Conservation (phyloP, 2,888 invertebrate genomes). For the Hermaeophaga mercurialis region DNA sequence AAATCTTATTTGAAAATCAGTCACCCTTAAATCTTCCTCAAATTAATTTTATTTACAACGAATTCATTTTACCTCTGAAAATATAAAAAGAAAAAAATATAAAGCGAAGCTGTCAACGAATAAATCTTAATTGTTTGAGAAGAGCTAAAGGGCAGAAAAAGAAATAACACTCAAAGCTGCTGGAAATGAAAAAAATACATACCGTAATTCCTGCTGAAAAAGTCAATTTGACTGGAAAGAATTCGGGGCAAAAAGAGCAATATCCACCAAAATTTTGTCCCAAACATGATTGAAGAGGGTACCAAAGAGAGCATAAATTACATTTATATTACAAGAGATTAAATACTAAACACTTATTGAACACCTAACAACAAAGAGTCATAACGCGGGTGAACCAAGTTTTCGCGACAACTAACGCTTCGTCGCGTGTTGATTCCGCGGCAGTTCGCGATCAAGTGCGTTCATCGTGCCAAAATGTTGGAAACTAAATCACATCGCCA, state of each 20-base stretch:
- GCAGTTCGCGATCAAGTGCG: slow-evolving; percentile 41
- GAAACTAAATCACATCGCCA: slow-evolving; percentile 56
- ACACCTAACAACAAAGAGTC: slow-evolving; percentile 14
- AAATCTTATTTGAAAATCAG: not conserved
- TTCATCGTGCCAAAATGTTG: slow-evolving; percentile 51
- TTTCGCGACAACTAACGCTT: slow-evolving; percentile 34
- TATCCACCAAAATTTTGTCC: slow-evolving; percentile 10
- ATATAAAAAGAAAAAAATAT: not conserved
- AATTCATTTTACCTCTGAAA: slow-evolving; percentile 1
- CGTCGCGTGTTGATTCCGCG: slow-evolving; percentile 41
- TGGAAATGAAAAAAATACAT: not conserved
- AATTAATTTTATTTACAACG: slow-evolving; percentile 2
- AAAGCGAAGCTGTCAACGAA: not conserved
- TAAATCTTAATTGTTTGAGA: not conserved
- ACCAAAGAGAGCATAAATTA: not conserved
- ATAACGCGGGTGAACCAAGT: not conserved
- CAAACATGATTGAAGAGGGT: slow-evolving; percentile 10
- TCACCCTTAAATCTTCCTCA: not conserved
- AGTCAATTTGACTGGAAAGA: slow-evolving; percentile 11
- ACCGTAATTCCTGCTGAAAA: slow-evolving; percentile 16
- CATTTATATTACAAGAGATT: slow-evolving; percentile 9
- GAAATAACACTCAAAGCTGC: not conserved
- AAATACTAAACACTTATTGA: slow-evolving; percentile 7
- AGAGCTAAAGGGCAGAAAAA: not conserved
- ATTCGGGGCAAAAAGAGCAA: slow-evolving; percentile 6